phyloP scores from a whole-genome alignment of 2,113 vertebrate genomes.

The Dromas ardeola region DNA sequence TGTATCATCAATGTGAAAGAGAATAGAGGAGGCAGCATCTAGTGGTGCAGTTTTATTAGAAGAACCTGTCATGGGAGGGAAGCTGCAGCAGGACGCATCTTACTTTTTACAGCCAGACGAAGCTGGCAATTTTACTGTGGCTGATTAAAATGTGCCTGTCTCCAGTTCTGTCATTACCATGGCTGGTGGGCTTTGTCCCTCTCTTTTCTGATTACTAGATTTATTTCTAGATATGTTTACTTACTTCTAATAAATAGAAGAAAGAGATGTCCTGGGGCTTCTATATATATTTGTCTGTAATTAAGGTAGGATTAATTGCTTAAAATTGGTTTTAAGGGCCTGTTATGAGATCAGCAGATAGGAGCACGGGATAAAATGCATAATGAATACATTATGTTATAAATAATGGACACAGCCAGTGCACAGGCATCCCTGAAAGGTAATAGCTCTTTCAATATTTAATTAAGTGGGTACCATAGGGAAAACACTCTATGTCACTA shows the following conservation, averaged over 20 bases:
- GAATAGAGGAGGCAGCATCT: too few species aligned
- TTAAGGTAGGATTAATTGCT: constrained; percentile 32
- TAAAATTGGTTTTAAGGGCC: constrained; percentile 29
- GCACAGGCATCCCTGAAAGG: constrained; percentile 50
- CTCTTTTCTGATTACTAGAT: neutral
- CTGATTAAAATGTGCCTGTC: neutral
- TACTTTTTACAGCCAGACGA: neutral
- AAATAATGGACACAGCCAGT: constrained; percentile 49
- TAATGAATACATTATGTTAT: constrained; percentile 24
- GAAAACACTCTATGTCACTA: neutral
- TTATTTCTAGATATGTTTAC: neutral
- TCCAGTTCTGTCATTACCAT: neutral
- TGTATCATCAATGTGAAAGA: accelerated
- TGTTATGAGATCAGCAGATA: constrained; percentile 25
- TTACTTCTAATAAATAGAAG: neutral
- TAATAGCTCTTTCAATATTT: constrained; percentile 63
- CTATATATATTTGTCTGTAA: neutral
- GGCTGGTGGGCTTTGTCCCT: neutral
- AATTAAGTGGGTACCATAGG: neutral
- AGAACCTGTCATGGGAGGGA: neutral
- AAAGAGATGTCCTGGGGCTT: neutral
- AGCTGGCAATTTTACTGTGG: neutral
- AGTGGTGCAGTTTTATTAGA: neutral
- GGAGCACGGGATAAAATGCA: neutral
- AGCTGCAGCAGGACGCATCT: neutral